These are phyloP conservation scores for Tipula confusa DNA, from an alignment of 2,888 invertebrate genomes.

Conservation along the genomic window DNA sequence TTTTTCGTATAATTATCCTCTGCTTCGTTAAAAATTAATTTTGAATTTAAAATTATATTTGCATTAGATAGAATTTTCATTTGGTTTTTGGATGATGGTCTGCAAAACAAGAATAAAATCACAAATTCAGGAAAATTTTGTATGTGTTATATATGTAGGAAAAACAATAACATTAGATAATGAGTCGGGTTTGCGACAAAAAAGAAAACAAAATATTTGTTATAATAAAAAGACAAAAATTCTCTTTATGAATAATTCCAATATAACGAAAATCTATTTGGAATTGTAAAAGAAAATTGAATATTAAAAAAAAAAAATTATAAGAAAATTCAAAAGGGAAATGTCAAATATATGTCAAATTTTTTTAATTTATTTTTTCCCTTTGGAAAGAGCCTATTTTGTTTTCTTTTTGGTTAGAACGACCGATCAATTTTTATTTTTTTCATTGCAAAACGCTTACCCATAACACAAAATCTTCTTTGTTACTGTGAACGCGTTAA, in stretches of 20 bases:
- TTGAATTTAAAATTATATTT: conserved; percentile 8
- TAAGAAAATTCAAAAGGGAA: conserved; percentile 17
- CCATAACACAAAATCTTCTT: conserved; percentile 29
- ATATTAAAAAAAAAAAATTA: neutral
- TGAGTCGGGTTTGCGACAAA: neutral
- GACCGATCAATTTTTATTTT: neutral
- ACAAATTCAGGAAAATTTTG: neutral
- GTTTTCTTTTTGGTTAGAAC: conserved; percentile 5
- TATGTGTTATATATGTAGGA: neutral
- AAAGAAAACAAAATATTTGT: conserved; percentile 16
- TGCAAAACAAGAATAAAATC: conserved; percentile 27
- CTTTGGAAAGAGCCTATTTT: conserved; percentile 16
- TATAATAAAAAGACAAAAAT: neutral
- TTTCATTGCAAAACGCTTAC: neutral
- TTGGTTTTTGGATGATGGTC: conserved; percentile 4
- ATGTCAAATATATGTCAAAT: conserved; percentile 29
- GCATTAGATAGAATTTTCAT: conserved; percentile 30
- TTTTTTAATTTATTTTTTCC: neutral
- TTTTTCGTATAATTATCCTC: conserved; percentile 26
- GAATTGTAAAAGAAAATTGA: neutral
- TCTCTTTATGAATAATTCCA: neutral
- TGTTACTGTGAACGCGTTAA: neutral
- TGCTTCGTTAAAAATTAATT: neutral
- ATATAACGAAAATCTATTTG: neutral
- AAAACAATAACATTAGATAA: conserved; percentile 14